Percentiles rank a stretch among this genome's conserved stretches.
Conservation (phyloP, 2,797 vertebrate species). For the Masticophis lateralis region DNA sequence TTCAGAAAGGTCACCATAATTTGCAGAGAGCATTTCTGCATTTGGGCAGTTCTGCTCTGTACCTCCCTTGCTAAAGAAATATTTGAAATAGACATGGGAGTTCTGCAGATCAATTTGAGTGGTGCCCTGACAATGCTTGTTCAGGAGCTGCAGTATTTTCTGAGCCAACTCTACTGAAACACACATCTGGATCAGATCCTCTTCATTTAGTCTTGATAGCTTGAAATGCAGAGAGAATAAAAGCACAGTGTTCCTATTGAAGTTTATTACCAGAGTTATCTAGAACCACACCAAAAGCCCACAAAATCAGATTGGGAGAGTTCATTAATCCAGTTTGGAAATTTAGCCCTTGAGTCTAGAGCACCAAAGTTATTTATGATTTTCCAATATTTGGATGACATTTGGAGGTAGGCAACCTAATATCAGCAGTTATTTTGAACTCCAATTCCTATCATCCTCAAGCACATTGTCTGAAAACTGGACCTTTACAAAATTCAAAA, state of each 20-base stretch:
- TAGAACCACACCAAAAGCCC: fast-evolving
- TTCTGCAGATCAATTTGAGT: slow-evolving; percentile 77
- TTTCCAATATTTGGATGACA: background rate
- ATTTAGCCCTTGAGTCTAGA: background rate
- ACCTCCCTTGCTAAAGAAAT: fast-evolving
- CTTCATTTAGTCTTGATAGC: slow-evolving; percentile 72
- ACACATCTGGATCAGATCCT: slow-evolving; percentile 73
- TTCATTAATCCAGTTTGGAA: background rate
- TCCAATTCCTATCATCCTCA: background rate
- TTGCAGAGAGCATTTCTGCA: slow-evolving; percentile 12
- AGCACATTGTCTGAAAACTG: background rate
- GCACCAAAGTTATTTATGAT: background rate
- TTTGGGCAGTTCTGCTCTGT: slow-evolving; percentile 40
- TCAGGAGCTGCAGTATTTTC: slow-evolving; percentile 81
- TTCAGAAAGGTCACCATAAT: slow-evolving; percentile 16
- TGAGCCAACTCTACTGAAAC: slow-evolving; percentile 77
- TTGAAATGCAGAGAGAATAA: slow-evolving; percentile 3
- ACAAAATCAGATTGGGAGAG: background rate
- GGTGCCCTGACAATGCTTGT: slow-evolving; percentile 74
- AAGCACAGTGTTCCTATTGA: fast-evolving
- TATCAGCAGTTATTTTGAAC: background rate
- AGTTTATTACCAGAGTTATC: background rate
- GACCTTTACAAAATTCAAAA: background rate
- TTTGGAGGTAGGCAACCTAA: background rate
- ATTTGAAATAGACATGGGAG: slow-evolving; percentile 74